These are phyloP conservation scores for Enteromius thamalakanensis DNA, from an alignment of 2,797 vertebrate species.

Conservation along the genomic window DNA sequence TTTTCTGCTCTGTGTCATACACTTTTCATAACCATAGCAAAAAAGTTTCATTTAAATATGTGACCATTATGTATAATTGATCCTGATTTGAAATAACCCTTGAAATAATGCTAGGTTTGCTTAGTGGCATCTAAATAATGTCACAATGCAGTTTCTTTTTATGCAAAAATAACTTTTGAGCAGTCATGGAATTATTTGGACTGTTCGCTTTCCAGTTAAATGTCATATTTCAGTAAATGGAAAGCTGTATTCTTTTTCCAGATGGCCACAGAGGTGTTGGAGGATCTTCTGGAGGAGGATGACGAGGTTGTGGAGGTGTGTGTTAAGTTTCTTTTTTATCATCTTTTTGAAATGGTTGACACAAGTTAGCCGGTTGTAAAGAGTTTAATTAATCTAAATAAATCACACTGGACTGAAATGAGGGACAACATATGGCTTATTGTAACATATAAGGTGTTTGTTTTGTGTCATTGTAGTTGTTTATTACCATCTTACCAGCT, in stretches of 20 bases:
- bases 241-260: constrained; percentile 54
- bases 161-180: not conserved
- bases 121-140: not conserved
- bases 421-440: not conserved
- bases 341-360: not conserved
- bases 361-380: not conserved
- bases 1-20: not conserved
- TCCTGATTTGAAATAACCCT: not conserved
- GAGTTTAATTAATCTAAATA: not conserved
- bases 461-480: constrained; percentile 21
- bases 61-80: not conserved
- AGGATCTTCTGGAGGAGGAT: constrained; percentile 82
- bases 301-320: constrained; percentile 84
- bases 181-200: not conserved
- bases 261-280: constrained; percentile 80
- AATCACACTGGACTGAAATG: not conserved
- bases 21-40: not conserved
- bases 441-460: not conserved
- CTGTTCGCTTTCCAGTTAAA: not conserved
- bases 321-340: not conserved
- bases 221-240: not conserved
- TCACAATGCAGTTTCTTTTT: not conserved
- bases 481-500: constrained; percentile 22
- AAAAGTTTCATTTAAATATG: not conserved
- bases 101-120: not conserved